Evolutionary conservation across 2,888 invertebrate species (phyloP), one percentile per base, ranked within the genome.

Genomic region (Monochamus alternatus): DNA sequence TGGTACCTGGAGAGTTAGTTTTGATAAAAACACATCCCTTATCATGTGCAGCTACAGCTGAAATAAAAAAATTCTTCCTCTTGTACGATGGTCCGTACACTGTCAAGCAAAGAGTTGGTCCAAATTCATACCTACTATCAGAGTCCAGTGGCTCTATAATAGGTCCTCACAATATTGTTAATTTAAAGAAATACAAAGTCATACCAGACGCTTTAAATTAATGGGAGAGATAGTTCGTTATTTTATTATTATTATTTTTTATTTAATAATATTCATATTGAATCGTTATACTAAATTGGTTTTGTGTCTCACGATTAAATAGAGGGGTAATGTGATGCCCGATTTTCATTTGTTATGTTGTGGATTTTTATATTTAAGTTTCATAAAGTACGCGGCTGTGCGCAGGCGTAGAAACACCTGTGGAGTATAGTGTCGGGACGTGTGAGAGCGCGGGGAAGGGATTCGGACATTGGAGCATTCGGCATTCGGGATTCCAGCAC

Each of bases 41-140:
- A 3, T 59, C 59, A 9, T 59, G 14, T 22, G 62, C 62, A 30
- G 62, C 30, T 9, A 12, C 9, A 4, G 5, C 32, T 3, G 10
- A 62, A 38, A 62, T 62, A 3, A 62, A 32, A 38, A 62, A 62
- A 32, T 32, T 62, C 3, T 62, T 62, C 12, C 32, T 62, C 12
- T 12, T 62, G 31, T 62, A 32, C 32, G 62, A 62, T 4, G 62
- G 62, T 10, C 62, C 62, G 3, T 62, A 38, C 14, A 7, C 62
- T 3, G 62, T 62, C 3, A 30, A 12, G 3, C 2, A 10, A 32
- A 10, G 14, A 62, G 14, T 32, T 10, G 62, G 62, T 22, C 59
- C 59, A 5, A 59, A 59, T 59, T 59, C 59, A 8, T 59, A 59
- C 22, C 4, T 22, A 22, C 22, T 59, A 59, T n/a, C 22, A 22